Evolutionary conservation across 2,113 vertebrate species (phyloP).

Genomic region (Elephas maximus): DNA sequence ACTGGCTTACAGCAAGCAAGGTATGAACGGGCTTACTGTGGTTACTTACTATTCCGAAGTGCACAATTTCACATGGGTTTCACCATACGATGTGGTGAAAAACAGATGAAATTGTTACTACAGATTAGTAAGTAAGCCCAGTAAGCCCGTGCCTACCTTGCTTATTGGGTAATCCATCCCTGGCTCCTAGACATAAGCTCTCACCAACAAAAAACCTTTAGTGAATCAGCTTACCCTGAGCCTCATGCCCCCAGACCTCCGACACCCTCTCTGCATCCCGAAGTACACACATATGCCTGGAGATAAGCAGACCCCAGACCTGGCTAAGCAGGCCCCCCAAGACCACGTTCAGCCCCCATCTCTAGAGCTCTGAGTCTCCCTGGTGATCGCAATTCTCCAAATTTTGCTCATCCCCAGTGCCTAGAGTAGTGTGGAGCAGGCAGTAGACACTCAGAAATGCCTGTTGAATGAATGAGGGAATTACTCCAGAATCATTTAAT

Average conservation of each 20-base stretch:
- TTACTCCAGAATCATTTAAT: slow-evolving; percentile 2
- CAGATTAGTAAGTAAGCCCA: no score
- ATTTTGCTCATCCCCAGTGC: neutral
- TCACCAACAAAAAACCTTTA: neutral
- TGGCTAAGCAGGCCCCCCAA: neutral
- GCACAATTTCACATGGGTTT: no score
- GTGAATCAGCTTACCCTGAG: neutral
- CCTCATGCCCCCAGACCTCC: neutral
- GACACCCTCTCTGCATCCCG: neutral
- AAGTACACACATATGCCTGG: neutral
- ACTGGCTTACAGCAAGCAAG: no score
- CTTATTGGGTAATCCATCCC: no score
- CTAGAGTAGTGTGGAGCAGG: neutral
- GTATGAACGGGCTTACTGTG: no score
- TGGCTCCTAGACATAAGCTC: neutral
- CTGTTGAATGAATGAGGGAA: neutral
- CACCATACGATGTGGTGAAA: no score
- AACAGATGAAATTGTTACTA: no score
- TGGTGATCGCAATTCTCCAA: neutral
- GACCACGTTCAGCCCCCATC: neutral
- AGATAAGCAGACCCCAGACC: neutral
- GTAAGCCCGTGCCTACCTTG: no score
- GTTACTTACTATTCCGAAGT: no score
- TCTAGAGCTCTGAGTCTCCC: neutral
- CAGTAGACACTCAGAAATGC: neutral